These are phyloP conservation scores for Zaprionus nigranus DNA, from an alignment of 1,140 invertebrate species.

Conservation along the genomic window DNA sequence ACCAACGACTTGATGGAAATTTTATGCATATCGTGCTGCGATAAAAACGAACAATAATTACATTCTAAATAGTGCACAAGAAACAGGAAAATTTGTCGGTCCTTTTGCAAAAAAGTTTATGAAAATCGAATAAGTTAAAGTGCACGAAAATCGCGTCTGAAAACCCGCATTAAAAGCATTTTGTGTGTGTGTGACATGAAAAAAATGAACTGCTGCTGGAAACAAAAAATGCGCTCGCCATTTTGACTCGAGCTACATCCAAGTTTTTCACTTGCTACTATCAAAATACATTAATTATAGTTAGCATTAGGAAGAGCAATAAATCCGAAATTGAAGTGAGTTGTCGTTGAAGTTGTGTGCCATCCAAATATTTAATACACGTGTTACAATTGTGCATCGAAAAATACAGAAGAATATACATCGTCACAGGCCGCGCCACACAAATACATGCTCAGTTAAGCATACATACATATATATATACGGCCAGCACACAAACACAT, in stretches of 20 bases:
- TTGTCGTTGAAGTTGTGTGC: slow-evolving; percentile 35
- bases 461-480: slow-evolving; percentile 16
- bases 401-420: slow-evolving; percentile 37
- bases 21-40: slow-evolving; percentile 66
- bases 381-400: slow-evolving; percentile 45
- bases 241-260: slow-evolving; percentile 72
- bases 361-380: slow-evolving; percentile 41
- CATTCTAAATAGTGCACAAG: slow-evolving; percentile 35
- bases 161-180: slow-evolving; percentile 60
- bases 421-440: slow-evolving; percentile 43
- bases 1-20: slow-evolving; percentile 75
- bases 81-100: slow-evolving; percentile 61
- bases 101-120: slow-evolving; percentile 62
- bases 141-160: slow-evolving; percentile 58
- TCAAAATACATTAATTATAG: slow-evolving; percentile 34
- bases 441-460: slow-evolving; percentile 26
- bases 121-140: slow-evolving; percentile 65
- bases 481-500: slow-evolving; percentile 13
- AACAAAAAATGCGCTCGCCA: slow-evolving; percentile 82
- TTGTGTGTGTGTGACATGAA: slow-evolving; percentile 76
- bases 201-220: slow-evolving; percentile 76
- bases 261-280: slow-evolving; percentile 56
- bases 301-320: slow-evolving; percentile 23
- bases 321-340: slow-evolving; percentile 24
- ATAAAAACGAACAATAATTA: slow-evolving; percentile 44